phyloP scores from a whole-genome alignment of 1,140 invertebrate species.

The Wasmannia auropunctata region DNA sequence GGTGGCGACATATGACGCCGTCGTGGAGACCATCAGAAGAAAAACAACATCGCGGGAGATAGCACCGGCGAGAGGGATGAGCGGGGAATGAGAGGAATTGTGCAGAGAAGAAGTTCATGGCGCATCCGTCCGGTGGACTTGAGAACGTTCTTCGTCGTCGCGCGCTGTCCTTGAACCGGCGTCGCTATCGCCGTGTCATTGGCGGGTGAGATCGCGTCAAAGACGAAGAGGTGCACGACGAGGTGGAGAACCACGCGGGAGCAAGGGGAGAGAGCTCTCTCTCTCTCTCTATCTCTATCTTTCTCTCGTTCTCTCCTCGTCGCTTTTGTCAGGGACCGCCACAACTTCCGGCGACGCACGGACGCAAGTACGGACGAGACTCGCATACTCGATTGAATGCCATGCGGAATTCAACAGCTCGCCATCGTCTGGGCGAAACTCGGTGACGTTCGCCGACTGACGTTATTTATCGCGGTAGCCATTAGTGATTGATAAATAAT shows the following conservation, averaged over 20 bases:
- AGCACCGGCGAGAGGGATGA: background rate
- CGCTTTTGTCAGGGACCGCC: conserved; percentile 68
- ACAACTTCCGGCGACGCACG: conserved; percentile 68
- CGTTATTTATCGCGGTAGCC: background rate
- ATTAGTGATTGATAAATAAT: background rate
- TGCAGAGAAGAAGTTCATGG: conserved; percentile 25
- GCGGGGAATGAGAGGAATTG: background rate
- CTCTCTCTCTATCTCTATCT: background rate
- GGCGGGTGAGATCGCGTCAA: conserved; percentile 53
- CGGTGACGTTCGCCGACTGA: background rate
- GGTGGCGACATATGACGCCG: conserved; percentile 6
- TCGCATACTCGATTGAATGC: conserved; percentile 67
- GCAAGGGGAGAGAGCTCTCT: background rate
- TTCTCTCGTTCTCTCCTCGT: background rate
- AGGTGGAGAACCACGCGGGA: background rate
- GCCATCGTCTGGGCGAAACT: conserved; percentile 1
- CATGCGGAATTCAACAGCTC: conserved; percentile 30
- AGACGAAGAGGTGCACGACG: conserved; percentile 36
- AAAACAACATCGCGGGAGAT: conserved; percentile 6
- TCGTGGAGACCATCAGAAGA: background rate
- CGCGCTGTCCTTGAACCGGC: conserved; percentile 65
- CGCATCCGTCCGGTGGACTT: conserved; percentile 21
- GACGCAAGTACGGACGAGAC: conserved; percentile 64
- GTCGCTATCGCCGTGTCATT: conserved; percentile 61
- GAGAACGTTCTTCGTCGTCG: conserved; percentile 14